A percentile compares a stretch with the other conserved stretches of the same genome.
Evolutionary conservation across 2,797 vertebrate genomes (phyloP).

Genomic region (Acanthurus tractus): DNA sequence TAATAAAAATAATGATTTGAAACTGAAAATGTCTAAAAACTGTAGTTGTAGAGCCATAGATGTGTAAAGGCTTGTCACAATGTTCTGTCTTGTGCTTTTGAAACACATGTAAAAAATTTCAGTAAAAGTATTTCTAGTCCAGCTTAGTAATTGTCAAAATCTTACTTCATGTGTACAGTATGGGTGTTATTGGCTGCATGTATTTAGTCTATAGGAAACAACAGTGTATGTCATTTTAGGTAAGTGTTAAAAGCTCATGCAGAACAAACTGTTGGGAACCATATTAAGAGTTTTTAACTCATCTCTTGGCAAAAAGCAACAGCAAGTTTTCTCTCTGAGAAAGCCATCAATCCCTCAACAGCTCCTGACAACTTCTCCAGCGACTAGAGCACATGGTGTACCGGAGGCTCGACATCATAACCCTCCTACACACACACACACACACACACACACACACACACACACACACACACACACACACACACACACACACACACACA

Average conservation of each 20-base stretch:
- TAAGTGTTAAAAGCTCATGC: constrained; percentile 35
- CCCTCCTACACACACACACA: constrained; percentile 17
- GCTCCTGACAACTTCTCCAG: constrained; percentile 67
- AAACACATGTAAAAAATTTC: constrained; percentile 14
- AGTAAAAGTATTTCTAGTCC: too few relatives aligned
- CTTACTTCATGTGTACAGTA: background rate
- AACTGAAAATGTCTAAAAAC: too few relatives aligned
- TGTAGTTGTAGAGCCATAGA: background rate
- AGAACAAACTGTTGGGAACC: constrained; percentile 31
- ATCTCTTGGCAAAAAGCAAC: constrained; percentile 60
- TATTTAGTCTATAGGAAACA: constrained; percentile 41
- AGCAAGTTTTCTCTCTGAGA: constrained; percentile 57
- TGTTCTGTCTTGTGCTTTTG: background rate
- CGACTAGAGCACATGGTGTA: constrained; percentile 68
- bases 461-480: constrained; percentile 13
- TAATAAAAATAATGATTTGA: too few relatives aligned
- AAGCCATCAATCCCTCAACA: constrained; percentile 75
- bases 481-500: constrained; percentile 10
- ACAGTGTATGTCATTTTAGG: constrained; percentile 44
- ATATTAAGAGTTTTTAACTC: constrained; percentile 51
- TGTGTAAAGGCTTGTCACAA: background rate
- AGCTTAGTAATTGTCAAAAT: background rate
- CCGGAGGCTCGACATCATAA: constrained; percentile 33
- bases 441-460: background rate
- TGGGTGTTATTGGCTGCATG: constrained; percentile 1